Base-by-base conservation (phyloP, 2,797 vertebrate genomes). In the Arctocebus calabarensis region DNA sequence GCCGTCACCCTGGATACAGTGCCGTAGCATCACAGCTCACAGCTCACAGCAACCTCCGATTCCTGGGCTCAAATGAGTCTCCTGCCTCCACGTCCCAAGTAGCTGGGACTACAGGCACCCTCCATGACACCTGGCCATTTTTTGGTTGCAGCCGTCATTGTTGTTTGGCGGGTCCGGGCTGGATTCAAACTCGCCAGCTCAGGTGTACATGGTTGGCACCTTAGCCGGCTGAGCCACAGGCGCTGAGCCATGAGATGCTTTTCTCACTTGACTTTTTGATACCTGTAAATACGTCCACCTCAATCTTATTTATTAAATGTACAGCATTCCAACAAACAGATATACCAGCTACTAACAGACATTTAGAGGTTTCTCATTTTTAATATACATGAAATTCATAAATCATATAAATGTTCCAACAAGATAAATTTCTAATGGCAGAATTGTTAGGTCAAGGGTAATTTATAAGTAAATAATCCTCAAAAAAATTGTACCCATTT, bases 281-380 rank as follows among this genome's bases (percentile, higher is more conserved):
- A 61, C 5, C 48, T 74, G n/a, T 62, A 89, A 66, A 85, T 70
- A 37, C 9, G 57, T 64, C 16, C 1, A 66, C 9, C 14, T 79
- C n/a, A 66, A 55, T 89, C n/a, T 68, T 89, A 68, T 82, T 68
- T 89, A 68, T 75, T 75, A 89, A 74, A 27, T 84, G 19, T 34
- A 84, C 4, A 73, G 57, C 52, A 94, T 55, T 89, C 45, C 52
- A 89, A 34, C 19, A 88, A 92, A 94, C 45, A 29, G 7, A 82
- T 86, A 77, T 22, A 83, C 25, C 17, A 64, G 8, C 23, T 91
- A n/a, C 20, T 57, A 48, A 55, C 20, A 6, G 37, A 73, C 17
- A 62, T 48, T 20, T 59, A 25, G 40, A n/a, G 81, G 2, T 48
- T 82, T 82, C 43, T 89, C 14, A 75, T 29, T 75, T 94, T 52